These are phyloP conservation scores for Thyatira batis DNA, from an alignment of 2,888 invertebrate genomes.

Conservation along the genomic window DNA sequence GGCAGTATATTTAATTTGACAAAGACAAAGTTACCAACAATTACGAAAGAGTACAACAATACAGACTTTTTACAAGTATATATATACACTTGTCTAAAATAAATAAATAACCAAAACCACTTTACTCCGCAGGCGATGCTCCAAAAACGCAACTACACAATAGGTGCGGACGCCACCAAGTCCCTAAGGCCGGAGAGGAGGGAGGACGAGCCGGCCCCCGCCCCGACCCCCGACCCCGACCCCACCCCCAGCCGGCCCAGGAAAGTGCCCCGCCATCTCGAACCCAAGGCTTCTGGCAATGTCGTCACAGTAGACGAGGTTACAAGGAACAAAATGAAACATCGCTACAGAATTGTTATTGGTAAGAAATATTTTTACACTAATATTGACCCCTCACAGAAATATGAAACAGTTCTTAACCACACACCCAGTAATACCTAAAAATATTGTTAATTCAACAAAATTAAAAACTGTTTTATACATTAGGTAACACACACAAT, in stretches of 20 bases:
- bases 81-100: too few species aligned
- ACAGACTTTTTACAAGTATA: too few species aligned
- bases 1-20: too few species aligned
- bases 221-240: slow-evolving; percentile 61
- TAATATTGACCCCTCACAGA: too few species aligned
- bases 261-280: slow-evolving; percentile 65
- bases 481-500: too few species aligned
- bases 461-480: too few species aligned
- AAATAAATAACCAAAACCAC: neutral
- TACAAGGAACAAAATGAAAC: slow-evolving; percentile 79
- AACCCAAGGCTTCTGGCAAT: slow-evolving; percentile 56
- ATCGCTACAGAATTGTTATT: slow-evolving; percentile 77
- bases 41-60: too few species aligned
- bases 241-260: slow-evolving; percentile 54
- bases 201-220: slow-evolving; percentile 18
- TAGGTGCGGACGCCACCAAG: slow-evolving; percentile 61
- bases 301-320: slow-evolving; percentile 73
- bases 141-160: slow-evolving; percentile 65
- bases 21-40: too few species aligned
- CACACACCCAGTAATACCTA: neutral
- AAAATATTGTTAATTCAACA: too few species aligned
- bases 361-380: too few species aligned
- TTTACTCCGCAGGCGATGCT: slow-evolving; percentile 62
- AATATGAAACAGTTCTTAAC: too few species aligned
- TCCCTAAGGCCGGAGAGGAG: slow-evolving; percentile 51